Conservation (phyloP, 2,113 vertebrate genomes). For the Passer domesticus region DNA sequence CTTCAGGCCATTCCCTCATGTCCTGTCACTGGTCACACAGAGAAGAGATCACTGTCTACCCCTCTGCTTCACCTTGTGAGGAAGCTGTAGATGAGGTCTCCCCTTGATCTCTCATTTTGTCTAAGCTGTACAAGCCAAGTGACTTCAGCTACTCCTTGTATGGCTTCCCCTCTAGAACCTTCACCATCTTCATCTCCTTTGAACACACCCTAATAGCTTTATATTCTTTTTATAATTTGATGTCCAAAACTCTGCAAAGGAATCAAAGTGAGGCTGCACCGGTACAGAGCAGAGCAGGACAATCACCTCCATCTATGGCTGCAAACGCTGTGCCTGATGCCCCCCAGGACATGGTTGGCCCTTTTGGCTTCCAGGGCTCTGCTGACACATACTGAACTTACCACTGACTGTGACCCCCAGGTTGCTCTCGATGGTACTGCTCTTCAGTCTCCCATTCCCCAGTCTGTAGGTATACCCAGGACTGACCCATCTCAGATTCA, state of each 20-base stretch:
- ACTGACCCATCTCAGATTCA: not conserved
- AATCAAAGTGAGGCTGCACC: not conserved
- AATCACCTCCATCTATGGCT: fast-evolving
- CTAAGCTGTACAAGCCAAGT: not conserved
- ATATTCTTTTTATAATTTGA: not conserved
- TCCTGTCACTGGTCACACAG: not conserved
- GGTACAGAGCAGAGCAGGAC: not conserved
- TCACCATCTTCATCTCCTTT: not conserved
- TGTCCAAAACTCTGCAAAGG: not conserved
- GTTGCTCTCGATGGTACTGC: not conserved
- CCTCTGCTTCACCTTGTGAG: fast-evolving
- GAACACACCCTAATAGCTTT: not conserved
- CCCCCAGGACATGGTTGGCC: fast-evolving
- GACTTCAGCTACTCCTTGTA: not conserved
- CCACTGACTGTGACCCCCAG: fast-evolving
- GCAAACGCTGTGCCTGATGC: not conserved
- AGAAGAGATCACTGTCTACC: not conserved
- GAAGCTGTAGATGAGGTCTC: not conserved
- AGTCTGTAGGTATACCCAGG: not conserved
- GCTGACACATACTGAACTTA: not conserved
- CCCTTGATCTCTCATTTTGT: not conserved
- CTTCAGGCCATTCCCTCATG: fast-evolving
- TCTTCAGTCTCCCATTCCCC: not conserved
- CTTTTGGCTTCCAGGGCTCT: not conserved
- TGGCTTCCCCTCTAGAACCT: not conserved